phyloP scores from a whole-genome alignment of 2,888 invertebrate species.

The Drosophila greeni region DNA sequence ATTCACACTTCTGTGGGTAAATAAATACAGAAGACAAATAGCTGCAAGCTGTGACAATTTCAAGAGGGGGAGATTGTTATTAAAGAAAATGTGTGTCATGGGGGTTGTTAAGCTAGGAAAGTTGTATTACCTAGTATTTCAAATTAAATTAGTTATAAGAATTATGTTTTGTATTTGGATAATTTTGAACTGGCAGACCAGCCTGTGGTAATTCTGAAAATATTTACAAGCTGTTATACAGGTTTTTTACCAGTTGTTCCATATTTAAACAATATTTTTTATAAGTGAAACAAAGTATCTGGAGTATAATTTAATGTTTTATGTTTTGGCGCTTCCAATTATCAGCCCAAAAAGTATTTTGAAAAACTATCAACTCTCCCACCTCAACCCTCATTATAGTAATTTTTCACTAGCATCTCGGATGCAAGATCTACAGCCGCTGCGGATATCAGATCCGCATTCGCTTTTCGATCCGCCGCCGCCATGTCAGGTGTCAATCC shows the following conservation, averaged over 20 bases:
- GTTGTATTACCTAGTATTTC: neutral
- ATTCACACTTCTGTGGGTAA: conserved; percentile 13
- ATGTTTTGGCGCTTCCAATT: too few species aligned
- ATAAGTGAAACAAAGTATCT: too few species aligned
- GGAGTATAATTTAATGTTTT: too few species aligned
- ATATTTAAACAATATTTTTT: too few species aligned
- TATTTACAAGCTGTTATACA: too few species aligned
- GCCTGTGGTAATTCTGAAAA: too few species aligned
- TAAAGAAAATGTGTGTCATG: neutral
- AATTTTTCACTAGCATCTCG: conserved; percentile 1
- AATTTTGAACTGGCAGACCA: too few species aligned
- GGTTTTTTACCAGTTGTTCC: too few species aligned
- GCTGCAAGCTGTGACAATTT: neutral
- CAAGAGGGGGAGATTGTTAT: too few species aligned
- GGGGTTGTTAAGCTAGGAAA: neutral
- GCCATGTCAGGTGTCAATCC: conserved; percentile 67
- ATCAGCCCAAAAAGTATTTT: neutral
- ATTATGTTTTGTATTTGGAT: too few species aligned
- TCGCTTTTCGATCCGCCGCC: conserved; percentile 21
- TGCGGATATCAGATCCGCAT: conserved; percentile 23
- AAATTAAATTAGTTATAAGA: too few species aligned
- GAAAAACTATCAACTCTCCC: neutral
- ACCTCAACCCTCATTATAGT: neutral
- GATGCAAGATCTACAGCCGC: neutral
- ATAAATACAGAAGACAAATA: neutral